phyloP scores from a whole-genome alignment of 2,888 invertebrate genomes.

The Archips xylosteana region DNA sequence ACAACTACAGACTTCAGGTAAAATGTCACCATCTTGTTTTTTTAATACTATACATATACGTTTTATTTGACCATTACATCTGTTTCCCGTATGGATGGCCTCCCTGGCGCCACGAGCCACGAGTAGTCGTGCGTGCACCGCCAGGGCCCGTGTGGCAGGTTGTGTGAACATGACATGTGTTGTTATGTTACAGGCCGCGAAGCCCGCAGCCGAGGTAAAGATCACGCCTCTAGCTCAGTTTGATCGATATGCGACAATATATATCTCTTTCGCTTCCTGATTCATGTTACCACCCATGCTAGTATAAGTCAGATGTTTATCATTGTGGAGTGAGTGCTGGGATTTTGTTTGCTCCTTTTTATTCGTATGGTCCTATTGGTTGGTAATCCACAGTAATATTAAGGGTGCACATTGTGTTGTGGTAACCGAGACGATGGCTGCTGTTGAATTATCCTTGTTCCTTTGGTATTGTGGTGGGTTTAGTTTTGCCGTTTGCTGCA shows the following conservation, averaged over 20 bases:
- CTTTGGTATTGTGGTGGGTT: conserved; percentile 77
- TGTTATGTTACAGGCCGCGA: conserved; percentile 90
- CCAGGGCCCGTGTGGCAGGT: conserved; percentile 44
- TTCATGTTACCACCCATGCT: conserved; percentile 79
- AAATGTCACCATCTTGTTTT: conserved; percentile 55
- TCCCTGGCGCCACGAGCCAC: conserved; percentile 3
- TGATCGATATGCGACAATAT: conserved; percentile 67
- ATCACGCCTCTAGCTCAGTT: conserved; percentile 65
- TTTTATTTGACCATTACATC: conserved; percentile 22
- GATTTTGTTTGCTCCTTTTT: conserved; percentile 82
- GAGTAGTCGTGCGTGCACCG: not conserved
- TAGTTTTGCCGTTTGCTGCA: conserved; percentile 75
- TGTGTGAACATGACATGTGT: conserved; percentile 77
- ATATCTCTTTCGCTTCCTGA: conserved; percentile 83
- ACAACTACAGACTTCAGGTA: conserved; percentile 96
- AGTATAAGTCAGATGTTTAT: conserved; percentile 68
- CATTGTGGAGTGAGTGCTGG: conserved; percentile 82
- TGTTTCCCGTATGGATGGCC: conserved; percentile 19
- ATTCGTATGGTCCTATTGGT: conserved; percentile 74
- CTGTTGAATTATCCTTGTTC: conserved; percentile 72
- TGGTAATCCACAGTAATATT: conserved; percentile 71
- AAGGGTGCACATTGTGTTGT: conserved; percentile 79
- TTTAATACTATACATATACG: conserved; percentile 6
- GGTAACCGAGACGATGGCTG: conserved; percentile 75
- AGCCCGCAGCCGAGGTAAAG: conserved; percentile 89